These are phyloP conservation scores for Elachura formosa DNA, from an alignment of 2,113 vertebrate genomes.

Conservation along the genomic window DNA sequence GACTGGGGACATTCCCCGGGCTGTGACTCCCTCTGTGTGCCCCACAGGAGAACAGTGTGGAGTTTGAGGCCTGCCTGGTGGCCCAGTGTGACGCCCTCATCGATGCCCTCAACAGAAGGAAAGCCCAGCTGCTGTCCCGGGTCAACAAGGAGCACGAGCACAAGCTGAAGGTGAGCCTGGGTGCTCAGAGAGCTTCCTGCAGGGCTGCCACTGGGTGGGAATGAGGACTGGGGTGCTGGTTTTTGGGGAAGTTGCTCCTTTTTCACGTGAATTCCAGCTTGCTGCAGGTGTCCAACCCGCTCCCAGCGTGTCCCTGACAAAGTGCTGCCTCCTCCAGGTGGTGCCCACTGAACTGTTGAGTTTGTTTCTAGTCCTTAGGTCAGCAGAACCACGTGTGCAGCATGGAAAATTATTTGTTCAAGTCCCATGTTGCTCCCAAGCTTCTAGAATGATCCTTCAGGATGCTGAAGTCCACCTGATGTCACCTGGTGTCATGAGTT, in stretches of 20 bases:
- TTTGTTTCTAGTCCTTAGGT: background rate
- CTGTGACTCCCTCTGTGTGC: background rate
- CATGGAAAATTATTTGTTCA: background rate
- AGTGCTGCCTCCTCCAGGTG: background rate
- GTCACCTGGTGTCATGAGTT: rapidly evolving
- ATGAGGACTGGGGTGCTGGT: background rate
- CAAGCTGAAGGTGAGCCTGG: slow-evolving; percentile 86
- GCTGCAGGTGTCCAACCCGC: rapidly evolving
- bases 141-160: slow-evolving; percentile 98
- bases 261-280: rapidly evolving
- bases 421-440: rapidly evolving
- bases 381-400: background rate
- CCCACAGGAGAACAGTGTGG: slow-evolving; percentile 92
- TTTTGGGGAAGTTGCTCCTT: background rate
- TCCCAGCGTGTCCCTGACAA: background rate
- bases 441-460: background rate
- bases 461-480: background rate
- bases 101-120: slow-evolving; percentile 92
- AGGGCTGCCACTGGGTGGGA: rapidly evolving
- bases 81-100: slow-evolving; percentile 98
- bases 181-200: background rate
- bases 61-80: slow-evolving; percentile 96
- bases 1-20: rapidly evolving
- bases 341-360: background rate
- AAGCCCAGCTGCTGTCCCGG: slow-evolving; percentile 89